These are phyloP conservation scores for Xanthorhoe spadicearia DNA, from an alignment of 2,888 invertebrate species.

Conservation along the genomic window DNA sequence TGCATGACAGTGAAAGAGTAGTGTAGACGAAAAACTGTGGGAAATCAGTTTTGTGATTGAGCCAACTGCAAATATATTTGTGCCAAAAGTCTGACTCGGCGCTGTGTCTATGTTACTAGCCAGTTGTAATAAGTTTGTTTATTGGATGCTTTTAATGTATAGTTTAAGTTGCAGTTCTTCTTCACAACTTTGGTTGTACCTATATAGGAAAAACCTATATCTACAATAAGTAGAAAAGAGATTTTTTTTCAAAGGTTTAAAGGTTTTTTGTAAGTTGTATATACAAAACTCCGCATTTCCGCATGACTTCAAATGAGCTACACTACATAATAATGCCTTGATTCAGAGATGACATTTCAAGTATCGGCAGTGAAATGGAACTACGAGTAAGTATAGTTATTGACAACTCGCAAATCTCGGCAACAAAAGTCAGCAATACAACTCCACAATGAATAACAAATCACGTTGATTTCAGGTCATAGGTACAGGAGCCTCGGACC, in stretches of 20 bases:
- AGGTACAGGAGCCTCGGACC: constrained; percentile 50
- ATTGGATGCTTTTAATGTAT: background rate
- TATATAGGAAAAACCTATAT: too few species aligned
- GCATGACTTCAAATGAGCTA: too few species aligned
- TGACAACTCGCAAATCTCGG: constrained; percentile 21
- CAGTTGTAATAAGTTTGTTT: background rate
- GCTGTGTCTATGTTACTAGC: background rate
- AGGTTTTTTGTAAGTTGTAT: too few species aligned
- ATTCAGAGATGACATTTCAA: background rate
- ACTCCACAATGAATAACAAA: constrained; percentile 32
- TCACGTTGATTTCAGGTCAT: constrained; percentile 43
- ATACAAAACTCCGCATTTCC: too few species aligned
- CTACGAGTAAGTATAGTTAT: background rate
- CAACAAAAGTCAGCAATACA: constrained; percentile 12
- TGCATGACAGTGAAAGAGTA: background rate
- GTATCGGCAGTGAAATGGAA: background rate
- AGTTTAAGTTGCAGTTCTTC: too few species aligned
- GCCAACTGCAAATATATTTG: background rate
- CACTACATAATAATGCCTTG: background rate
- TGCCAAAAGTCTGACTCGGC: background rate
- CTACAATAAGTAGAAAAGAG: too few species aligned
- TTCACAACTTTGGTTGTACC: too few species aligned
- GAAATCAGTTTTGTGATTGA: background rate
- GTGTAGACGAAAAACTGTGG: background rate
- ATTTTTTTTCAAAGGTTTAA: too few species aligned